A percentile compares a stretch with the other conserved stretches of the same genome.
Evolutionary conservation across 2,797 vertebrate species (phyloP).

Genomic region (Pyrocephalus nanus): DNA sequence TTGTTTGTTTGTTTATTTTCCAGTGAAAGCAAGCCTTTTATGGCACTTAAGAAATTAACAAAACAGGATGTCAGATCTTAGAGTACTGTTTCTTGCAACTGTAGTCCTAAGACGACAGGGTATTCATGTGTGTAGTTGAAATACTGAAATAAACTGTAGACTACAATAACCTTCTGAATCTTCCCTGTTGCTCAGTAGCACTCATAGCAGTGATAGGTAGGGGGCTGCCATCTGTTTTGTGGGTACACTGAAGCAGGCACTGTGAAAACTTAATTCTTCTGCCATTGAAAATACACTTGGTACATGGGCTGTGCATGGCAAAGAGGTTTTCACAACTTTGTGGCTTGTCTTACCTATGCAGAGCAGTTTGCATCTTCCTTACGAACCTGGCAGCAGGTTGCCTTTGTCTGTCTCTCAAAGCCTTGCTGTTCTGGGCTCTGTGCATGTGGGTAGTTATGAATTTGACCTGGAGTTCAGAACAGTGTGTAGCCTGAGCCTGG

Average conservation of each 20-base stretch:
- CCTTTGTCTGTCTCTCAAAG: accelerated
- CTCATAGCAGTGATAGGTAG: neutral
- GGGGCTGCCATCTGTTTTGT: neutral
- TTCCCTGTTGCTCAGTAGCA: neutral
- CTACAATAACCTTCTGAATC: neutral
- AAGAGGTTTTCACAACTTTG: neutral
- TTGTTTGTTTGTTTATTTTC: neutral
- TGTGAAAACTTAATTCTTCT: neutral
- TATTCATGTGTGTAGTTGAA: neutral
- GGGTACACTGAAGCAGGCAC: neutral
- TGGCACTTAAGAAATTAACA: neutral
- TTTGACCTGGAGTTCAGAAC: neutral
- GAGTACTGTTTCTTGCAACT: neutral
- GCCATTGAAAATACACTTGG: neutral
- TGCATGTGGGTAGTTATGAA: neutral
- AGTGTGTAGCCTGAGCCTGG: accelerated
- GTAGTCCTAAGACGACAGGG: neutral
- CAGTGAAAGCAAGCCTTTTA: neutral
- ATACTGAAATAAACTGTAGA: neutral
- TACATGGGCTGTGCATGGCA: neutral
- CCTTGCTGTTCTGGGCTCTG: neutral
- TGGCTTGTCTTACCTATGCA: neutral
- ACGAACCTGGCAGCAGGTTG: neutral
- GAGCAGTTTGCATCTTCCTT: neutral
- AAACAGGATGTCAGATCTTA: neutral